These are phyloP conservation scores for Ctenopoma multispine DNA, from an alignment of 2,797 vertebrate genomes.

Conservation along the genomic window DNA sequence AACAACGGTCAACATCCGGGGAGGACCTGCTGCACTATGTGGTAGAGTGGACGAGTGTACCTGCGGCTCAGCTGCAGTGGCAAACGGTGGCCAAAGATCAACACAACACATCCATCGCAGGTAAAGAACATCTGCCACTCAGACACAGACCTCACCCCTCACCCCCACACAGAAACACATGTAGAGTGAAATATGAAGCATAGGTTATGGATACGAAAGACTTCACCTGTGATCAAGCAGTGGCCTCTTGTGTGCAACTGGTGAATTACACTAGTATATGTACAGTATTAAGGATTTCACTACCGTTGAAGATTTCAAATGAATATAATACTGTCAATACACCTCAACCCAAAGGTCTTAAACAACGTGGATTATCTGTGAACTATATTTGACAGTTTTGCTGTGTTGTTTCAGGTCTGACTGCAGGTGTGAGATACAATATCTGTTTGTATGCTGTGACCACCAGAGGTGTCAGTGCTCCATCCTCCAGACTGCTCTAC, in stretches of 20 bases:
- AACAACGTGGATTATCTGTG: neutral
- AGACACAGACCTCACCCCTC: neutral
- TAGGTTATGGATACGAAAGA: too few species aligned
- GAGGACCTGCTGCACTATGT: slow-evolving; percentile 73
- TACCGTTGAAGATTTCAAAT: neutral
- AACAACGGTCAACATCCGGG: neutral
- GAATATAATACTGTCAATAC: neutral
- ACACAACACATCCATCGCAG: slow-evolving; percentile 72
- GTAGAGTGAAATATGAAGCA: neutral
- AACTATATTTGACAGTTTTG: neutral
- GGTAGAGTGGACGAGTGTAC: slow-evolving; percentile 80
- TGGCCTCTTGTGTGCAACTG: slow-evolving; percentile 56
- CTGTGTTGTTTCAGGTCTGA: slow-evolving; percentile 74
- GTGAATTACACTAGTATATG: neutral
- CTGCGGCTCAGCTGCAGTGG: slow-evolving; percentile 74
- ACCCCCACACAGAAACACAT: neutral
- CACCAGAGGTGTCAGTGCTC: slow-evolving; percentile 73
- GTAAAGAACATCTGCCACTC: slow-evolving; percentile 63
- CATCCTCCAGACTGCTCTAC: slow-evolving; percentile 72
- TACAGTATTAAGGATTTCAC: neutral
- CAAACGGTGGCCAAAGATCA: slow-evolving; percentile 59
- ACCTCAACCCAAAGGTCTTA: neutral
- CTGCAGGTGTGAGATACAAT: slow-evolving; percentile 68
- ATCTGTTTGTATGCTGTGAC: slow-evolving; percentile 84
- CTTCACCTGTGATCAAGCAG: slow-evolving; percentile 8